phyloP scores from a whole-genome alignment of 2,888 invertebrate genomes.

The Alcis repandata region DNA sequence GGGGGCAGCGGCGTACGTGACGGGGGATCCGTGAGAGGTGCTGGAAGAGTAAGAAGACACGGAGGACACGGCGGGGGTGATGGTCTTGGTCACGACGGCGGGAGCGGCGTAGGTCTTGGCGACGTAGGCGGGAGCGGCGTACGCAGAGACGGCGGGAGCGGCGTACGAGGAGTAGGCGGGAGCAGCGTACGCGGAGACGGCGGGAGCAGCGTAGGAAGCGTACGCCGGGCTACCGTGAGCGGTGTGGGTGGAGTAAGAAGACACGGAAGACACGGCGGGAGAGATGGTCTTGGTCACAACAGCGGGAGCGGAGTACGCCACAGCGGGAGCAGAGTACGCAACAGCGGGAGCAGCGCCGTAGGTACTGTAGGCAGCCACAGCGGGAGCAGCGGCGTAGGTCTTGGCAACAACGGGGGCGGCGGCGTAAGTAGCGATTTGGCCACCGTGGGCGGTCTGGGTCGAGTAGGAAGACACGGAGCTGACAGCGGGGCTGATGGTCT shows the following conservation, averaged over 20 bases:
- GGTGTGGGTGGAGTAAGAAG: constrained; percentile 58
- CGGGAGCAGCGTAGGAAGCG: constrained; percentile 62
- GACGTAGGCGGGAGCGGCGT: constrained; percentile 66
- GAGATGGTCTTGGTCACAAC: constrained; percentile 60
- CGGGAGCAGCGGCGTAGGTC: constrained; percentile 56
- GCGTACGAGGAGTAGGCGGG: constrained; percentile 58
- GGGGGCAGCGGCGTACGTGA: constrained; percentile 72
- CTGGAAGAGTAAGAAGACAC: constrained; percentile 65
- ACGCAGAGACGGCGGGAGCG: constrained; percentile 65
- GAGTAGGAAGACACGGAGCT: constrained; percentile 69
- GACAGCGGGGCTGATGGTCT: constrained; percentile 60
- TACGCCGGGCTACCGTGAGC: constrained; percentile 47
- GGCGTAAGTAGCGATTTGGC: constrained; percentile 61
- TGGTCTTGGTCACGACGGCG: constrained; percentile 59
- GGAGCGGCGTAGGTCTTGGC: constrained; percentile 58
- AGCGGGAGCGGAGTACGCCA: constrained; percentile 79
- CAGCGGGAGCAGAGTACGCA: constrained; percentile 85
- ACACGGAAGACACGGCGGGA: constrained; percentile 53
- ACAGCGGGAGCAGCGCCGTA: constrained; percentile 60
- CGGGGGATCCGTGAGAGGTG: constrained; percentile 65
- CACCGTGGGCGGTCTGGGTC: constrained; percentile 62
- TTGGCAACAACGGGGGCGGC: constrained; percentile 67
- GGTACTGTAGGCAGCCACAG: constrained; percentile 77
- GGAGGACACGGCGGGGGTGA: constrained; percentile 63
- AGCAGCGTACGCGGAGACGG: constrained; percentile 62